phyloP scores from a whole-genome alignment of 2,888 invertebrate species.

The Altica lythri region DNA sequence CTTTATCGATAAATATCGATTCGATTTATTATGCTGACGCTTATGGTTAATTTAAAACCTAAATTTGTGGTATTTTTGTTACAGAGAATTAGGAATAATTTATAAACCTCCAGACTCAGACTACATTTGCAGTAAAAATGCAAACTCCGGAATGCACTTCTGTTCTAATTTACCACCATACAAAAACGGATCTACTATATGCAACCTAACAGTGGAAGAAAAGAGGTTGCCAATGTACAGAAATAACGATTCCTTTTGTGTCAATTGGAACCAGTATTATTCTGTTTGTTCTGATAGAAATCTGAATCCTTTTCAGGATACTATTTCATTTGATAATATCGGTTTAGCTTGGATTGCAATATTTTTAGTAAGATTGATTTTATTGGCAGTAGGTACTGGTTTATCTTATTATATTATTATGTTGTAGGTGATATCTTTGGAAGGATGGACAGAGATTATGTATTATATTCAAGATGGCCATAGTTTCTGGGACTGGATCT shows the following conservation, averaged over 20 bases:
- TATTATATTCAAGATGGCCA: slow-evolving; percentile 99
- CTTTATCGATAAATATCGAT: no score
- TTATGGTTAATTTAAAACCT: no score
- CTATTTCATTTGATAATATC: slow-evolving; percentile 99
- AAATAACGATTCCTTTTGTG: slow-evolving; percentile 69
- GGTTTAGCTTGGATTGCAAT: slow-evolving; percentile 99
- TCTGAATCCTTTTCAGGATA: slow-evolving; percentile 97
- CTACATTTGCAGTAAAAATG: slow-evolving; percentile 94
- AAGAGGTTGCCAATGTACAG: slow-evolving; percentile 45
- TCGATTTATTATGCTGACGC: no score
- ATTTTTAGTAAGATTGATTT: slow-evolving; percentile 81
- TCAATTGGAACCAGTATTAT: slow-evolving; percentile 99
- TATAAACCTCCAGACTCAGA: slow-evolving; percentile 85
- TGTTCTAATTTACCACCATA: slow-evolving; percentile 84
- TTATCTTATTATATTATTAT: slow-evolving; percentile 2
- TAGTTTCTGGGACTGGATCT: slow-evolving; percentile 99
- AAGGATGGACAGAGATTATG: slow-evolving; percentile 99
- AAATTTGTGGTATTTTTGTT: no score
- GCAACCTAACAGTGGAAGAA: slow-evolving; percentile 68
- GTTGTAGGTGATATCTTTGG: slow-evolving; percentile 93
- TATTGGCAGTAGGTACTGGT: neutral
- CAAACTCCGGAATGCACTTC: slow-evolving; percentile 93
- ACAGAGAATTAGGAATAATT: slow-evolving; percentile 70
- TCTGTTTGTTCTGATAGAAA: slow-evolving; percentile 91
- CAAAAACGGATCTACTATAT: slow-evolving; percentile 72